Evolutionary conservation across 92 coral and sea anemone species (phyloP).

Genomic region (Porites evermanni): DNA sequence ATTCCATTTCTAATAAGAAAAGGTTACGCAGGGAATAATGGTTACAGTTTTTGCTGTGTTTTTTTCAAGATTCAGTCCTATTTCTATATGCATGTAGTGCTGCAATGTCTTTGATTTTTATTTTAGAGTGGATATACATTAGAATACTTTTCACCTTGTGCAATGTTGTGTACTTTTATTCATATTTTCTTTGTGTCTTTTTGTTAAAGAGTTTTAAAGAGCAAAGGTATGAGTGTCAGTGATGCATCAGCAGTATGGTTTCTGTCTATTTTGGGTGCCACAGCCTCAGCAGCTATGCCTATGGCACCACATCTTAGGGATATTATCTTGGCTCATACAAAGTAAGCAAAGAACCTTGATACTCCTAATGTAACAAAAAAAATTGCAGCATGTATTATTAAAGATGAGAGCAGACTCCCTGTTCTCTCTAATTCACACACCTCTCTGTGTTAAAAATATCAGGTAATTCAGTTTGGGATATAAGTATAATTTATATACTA

Average conservation of each 20-base stretch:
- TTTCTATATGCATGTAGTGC: too few relatives aligned
- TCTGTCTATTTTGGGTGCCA: slow-evolving; percentile 90
- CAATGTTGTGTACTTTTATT: not conserved
- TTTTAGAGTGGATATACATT: not conserved
- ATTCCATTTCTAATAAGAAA: too few relatives aligned
- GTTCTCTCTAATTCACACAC: too few relatives aligned
- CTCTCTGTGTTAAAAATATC: too few relatives aligned
- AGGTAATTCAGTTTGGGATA: too few relatives aligned
- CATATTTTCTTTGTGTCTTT: not conserved
- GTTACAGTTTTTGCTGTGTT: too few relatives aligned
- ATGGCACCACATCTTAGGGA: slow-evolving; percentile 92
- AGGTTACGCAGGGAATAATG: too few relatives aligned
- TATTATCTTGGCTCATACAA: slow-evolving; percentile 80
- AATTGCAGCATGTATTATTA: not conserved
- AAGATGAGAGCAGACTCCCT: not conserved
- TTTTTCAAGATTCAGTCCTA: too few relatives aligned
- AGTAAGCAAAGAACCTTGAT: slow-evolving; percentile 37
- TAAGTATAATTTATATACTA: too few relatives aligned
- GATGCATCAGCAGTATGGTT: slow-evolving; percentile 99
- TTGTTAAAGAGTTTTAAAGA: slow-evolving; percentile 83
- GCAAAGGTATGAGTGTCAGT: slow-evolving; percentile 95
- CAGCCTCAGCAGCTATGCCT: slow-evolving; percentile 92
- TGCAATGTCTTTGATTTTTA: too few relatives aligned
- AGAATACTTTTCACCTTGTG: not conserved
- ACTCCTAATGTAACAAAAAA: not conserved